Evolutionary conservation across 2,797 vertebrate species (phyloP).

Genomic region (Malacoraja senta): DNA sequence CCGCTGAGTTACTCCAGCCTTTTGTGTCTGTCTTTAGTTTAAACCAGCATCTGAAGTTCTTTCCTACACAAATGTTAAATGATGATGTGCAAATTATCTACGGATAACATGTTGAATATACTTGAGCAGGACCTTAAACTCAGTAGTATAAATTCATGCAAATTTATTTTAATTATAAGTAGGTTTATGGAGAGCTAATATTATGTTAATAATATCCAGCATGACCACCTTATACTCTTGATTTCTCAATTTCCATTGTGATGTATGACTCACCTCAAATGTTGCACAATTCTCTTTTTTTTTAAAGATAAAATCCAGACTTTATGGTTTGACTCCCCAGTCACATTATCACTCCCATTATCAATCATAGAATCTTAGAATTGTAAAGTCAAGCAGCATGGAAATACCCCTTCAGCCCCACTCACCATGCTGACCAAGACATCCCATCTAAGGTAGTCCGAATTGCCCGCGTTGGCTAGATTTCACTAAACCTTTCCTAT

Average conservation of each 20-base stretch:
- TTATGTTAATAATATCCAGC: not conserved
- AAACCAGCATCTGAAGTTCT: no score
- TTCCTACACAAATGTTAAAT: not conserved
- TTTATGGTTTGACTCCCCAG: not conserved
- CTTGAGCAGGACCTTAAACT: not conserved
- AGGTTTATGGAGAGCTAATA: not conserved
- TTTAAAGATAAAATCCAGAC: not conserved
- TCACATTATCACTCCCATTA: not conserved
- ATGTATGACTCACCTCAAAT: not conserved
- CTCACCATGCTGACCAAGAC: no score
- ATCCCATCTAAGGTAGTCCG: no score
- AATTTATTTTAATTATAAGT: not conserved
- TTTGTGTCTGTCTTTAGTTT: no score
- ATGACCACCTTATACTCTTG: not conserved
- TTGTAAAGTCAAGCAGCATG: no score
- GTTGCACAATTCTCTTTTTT: not conserved
- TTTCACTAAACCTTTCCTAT: no score
- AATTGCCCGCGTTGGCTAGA: no score
- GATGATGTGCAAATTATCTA: not conserved
- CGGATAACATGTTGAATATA: not conserved
- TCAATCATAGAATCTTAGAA: not conserved
- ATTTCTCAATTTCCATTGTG: not conserved
- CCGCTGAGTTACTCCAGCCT: no score
- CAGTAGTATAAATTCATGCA: not conserved
- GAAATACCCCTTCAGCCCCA: no score